Base-by-base conservation (phyloP, 2,888 invertebrate species). In the Leucania comma region DNA sequence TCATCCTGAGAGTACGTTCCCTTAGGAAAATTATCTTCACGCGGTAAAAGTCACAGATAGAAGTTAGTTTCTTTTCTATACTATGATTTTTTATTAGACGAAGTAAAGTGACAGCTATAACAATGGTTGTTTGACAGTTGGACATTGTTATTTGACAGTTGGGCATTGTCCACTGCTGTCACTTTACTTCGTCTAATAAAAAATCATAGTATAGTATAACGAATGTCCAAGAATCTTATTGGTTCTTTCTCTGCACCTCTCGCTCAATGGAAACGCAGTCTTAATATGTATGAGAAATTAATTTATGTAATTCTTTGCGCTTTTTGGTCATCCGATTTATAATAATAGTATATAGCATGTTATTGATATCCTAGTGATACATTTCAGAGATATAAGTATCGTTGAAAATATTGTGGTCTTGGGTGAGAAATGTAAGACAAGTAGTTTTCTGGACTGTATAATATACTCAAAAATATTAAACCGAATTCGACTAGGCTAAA, bases 321-420 rank as follows among this genome's bases (percentile, higher is more conserved):
- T 72, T 72, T 64, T 78, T 78, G 66, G 73, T 64, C 63, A 67
- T 78, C 78, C 72, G 73, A 66, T 78, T 77, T 60, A 38, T 63
- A 62, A 54, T 42, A 6, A 58, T 71, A 81, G 32, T 51, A 20
- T 69, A 71, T 56, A 35, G 62, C 72, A 63, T 32, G 72, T 78
- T 81, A 48, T 62, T 63, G 14, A 60, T 77, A 35, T 77, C 51
- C 32, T 77, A 81, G 35, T 66, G 59, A 66, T 60, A 20, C 22
- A 12, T 81, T 71, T 58, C 48, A 61, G 58, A 62, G 53, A 59
- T 65, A 51, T 65, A 78, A 66, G 32, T 71, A 71, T 53, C 50
- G 68, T 80, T 80, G 62, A 46, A 63, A 61, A 35, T 48, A 48
- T 35, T 0, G 12, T 10, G 32, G 56, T 9, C 24, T 24, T 54